These are phyloP conservation scores for Xylota sylvarum DNA, from an alignment of 2,888 invertebrate genomes.

Conservation along the genomic window DNA sequence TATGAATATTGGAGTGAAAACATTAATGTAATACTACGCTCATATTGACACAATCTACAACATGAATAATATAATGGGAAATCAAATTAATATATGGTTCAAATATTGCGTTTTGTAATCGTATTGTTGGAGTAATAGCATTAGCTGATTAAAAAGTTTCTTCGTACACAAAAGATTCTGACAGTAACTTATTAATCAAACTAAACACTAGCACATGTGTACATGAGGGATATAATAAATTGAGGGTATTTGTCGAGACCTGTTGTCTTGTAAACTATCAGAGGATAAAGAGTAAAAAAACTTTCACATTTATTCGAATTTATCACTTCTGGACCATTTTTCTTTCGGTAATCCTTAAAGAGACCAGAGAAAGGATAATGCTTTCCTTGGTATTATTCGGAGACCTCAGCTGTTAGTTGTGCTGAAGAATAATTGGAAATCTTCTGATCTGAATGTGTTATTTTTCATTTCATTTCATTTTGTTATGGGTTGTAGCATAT, in stretches of 20 bases:
- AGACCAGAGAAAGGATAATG: constrained; percentile 55
- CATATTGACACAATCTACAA: neutral
- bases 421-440: constrained; percentile 66
- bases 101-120: neutral
- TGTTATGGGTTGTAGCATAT: neutral
- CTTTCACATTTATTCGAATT: constrained; percentile 76
- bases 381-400: constrained; percentile 37
- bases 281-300: constrained; percentile 60
- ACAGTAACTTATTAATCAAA: constrained; percentile 72
- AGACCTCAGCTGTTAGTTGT: constrained; percentile 70
- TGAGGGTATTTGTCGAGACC: constrained; percentile 70
- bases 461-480: constrained; percentile 23
- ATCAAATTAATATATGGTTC: constrained; percentile 18
- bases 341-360: constrained; percentile 60
- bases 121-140: constrained; percentile 15
- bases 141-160: constrained; percentile 67
- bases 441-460: constrained; percentile 43
- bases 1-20: too few relatives aligned
- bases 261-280: constrained; percentile 75
- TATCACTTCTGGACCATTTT: constrained; percentile 65
- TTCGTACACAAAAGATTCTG: constrained; percentile 37
- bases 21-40: too few relatives aligned
- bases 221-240: constrained; percentile 58
- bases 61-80: neutral
- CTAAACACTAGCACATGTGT: constrained; percentile 66